Evolutionary conservation across 2,797 vertebrate genomes (phyloP).

Genomic region (Acipenser ruthenus): DNA sequence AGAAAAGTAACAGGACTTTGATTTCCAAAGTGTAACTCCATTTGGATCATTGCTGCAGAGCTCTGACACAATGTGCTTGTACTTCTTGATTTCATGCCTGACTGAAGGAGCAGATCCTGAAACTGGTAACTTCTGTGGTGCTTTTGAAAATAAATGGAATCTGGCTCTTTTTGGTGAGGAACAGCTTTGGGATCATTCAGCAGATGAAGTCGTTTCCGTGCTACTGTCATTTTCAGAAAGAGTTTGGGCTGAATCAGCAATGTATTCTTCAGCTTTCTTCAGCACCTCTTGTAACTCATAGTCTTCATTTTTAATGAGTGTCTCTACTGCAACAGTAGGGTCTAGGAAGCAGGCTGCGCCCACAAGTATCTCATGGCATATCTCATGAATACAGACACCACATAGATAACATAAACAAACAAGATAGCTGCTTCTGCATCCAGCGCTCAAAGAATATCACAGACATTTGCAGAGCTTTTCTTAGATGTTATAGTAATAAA

Average conservation of each 20-base stretch:
- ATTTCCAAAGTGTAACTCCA: conserved; percentile 1
- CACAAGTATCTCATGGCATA: no score
- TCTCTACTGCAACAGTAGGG: neutral
- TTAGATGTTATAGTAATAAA: no score
- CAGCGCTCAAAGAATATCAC: no score
- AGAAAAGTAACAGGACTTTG: neutral
- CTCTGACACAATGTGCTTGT: conserved; percentile 6
- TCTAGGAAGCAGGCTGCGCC: no score
- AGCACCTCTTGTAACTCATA: neutral
- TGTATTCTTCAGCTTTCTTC: conserved; percentile 14
- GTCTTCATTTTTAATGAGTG: conserved; percentile 14
- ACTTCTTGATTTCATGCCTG: conserved; percentile 4
- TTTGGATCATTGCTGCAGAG: neutral
- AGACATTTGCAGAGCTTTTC: no score
- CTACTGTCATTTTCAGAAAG: conserved; percentile 6
- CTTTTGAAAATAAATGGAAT: no score
- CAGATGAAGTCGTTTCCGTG: neutral
- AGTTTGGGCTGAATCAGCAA: conserved; percentile 16
- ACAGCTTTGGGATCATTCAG: neutral
- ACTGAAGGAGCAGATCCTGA: neutral
- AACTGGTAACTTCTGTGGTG: conserved; percentile 15
- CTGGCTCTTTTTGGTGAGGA: conserved; percentile 10
- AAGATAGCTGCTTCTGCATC: no score
- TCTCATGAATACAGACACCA: no score
- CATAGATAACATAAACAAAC: no score